Percentiles rank a stretch among this genome's conserved stretches.
These are phyloP conservation scores for Eumacrocentrus americanus DNA, from an alignment of 2,888 invertebrate genomes.

Conservation along the genomic window DNA sequence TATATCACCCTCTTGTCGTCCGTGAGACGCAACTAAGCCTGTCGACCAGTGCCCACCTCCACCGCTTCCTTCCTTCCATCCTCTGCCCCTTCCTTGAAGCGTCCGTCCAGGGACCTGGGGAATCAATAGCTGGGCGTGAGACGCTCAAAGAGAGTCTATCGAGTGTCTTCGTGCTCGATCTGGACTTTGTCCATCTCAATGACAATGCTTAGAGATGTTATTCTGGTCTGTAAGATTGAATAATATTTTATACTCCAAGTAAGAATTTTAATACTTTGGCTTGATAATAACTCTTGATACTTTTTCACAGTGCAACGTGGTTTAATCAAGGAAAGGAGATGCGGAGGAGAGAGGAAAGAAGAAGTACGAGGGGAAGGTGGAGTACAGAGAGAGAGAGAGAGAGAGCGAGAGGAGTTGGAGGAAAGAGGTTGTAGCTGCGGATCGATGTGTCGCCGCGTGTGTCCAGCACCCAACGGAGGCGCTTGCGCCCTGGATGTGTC, in stretches of 20 bases:
- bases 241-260: no score
- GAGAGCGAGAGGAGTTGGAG: slow-evolving; percentile 31
- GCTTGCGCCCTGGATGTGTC: slow-evolving; percentile 49
- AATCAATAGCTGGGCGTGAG: slow-evolving; percentile 31
- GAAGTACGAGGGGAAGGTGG: not conserved
- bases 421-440: slow-evolving; percentile 45
- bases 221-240: no score
- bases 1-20: slow-evolving; percentile 60
- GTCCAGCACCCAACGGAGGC: slow-evolving; percentile 56
- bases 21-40: slow-evolving; percentile 56
- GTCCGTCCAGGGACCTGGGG: slow-evolving; percentile 12
- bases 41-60: slow-evolving; percentile 52
- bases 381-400: slow-evolving; percentile 31
- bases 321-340: not conserved
- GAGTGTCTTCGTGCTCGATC: slow-evolving; percentile 4
- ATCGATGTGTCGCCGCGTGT: slow-evolving; percentile 59
- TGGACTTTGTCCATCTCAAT: not conserved
- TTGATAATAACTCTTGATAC: no score
- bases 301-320: no score
- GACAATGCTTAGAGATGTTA: no score
- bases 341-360: slow-evolving; percentile 22
- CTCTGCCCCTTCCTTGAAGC: slow-evolving; percentile 20
- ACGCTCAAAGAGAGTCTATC: slow-evolving; percentile 6
- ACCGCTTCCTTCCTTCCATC: slow-evolving; percentile 33
- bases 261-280: no score